Evolutionary conservation across 1,140 invertebrate species (phyloP).

Genomic region (Nasonia vitripennis): DNA sequence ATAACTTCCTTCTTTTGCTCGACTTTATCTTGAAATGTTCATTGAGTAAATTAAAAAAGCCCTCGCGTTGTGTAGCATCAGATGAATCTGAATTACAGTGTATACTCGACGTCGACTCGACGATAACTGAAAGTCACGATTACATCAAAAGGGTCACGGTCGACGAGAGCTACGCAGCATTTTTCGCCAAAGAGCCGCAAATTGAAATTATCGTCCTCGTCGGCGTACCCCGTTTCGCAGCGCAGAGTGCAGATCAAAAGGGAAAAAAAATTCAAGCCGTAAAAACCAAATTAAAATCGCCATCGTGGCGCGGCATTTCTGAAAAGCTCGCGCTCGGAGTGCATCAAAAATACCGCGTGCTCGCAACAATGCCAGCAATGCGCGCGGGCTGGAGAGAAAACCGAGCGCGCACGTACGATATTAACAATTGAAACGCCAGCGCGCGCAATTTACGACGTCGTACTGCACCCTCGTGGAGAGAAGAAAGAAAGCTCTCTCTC

Average conservation of each 20-base stretch:
- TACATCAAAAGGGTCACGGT: background rate
- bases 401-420: background rate
- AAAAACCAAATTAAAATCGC: constrained; percentile 15
- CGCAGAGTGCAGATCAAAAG: background rate
- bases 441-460: constrained; percentile 23
- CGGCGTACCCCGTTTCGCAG: background rate
- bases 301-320: background rate
- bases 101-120: background rate
- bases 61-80: background rate
- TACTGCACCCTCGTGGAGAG: background rate
- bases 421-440: constrained; percentile 44
- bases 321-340: constrained; percentile 6
- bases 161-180: background rate
- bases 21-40: background rate
- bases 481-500: background rate
- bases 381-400: background rate
- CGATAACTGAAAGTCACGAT: constrained; percentile 3
- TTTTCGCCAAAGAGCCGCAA: background rate
- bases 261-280: background rate
- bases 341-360: constrained; percentile 24
- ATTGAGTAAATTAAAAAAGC: background rate
- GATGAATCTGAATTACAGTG: constrained; percentile 1
- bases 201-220: background rate
- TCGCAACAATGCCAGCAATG: background rate
- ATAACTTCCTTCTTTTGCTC: background rate